Evolutionary conservation across 2,113 vertebrate genomes (phyloP).

Genomic region (Colossoma macropomum): DNA sequence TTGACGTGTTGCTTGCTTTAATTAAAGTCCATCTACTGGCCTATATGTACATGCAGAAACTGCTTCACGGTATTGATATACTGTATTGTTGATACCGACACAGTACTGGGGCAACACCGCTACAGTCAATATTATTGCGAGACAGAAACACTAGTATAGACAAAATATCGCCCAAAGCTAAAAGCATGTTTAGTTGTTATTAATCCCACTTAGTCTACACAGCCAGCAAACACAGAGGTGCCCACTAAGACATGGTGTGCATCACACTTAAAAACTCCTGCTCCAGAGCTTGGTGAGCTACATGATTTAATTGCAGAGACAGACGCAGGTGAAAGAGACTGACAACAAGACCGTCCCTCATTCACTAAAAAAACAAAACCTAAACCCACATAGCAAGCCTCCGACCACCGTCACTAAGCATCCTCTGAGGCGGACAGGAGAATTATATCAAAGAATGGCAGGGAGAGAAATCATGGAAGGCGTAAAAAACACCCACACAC

Average conservation of each 20-base stretch:
- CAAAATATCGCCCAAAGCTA: no score
- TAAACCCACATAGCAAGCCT: slow-evolving; percentile 40
- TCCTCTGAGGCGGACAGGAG: slow-evolving; percentile 35
- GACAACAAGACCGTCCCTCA: slow-evolving; percentile 41
- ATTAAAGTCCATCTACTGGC: no score
- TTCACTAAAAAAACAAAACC: slow-evolving; percentile 48
- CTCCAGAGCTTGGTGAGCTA: slow-evolving; percentile 2
- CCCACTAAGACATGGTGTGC: slow-evolving; percentile 15
- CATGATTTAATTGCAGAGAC: slow-evolving; percentile 47
- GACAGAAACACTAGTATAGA: no score
- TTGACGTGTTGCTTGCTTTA: no score
- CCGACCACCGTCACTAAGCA: slow-evolving; percentile 19
- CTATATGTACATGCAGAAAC: no score
- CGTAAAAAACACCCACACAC: slow-evolving; percentile 57
- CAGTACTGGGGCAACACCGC: no score
- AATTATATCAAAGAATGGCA: slow-evolving; percentile 49
- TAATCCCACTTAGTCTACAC: slow-evolving; percentile 1
- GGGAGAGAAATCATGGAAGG: slow-evolving; percentile 62
- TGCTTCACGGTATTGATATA: no score
- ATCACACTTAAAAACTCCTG: slow-evolving; percentile 13
- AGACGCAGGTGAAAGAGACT: slow-evolving; percentile 44
- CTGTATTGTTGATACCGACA: no score
- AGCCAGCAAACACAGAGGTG: neutral
- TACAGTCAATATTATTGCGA: no score
- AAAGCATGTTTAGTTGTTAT: neutral